Base-by-base conservation (phyloP, 2,888 invertebrate species). In the Pardosa pseudoannulata region DNA sequence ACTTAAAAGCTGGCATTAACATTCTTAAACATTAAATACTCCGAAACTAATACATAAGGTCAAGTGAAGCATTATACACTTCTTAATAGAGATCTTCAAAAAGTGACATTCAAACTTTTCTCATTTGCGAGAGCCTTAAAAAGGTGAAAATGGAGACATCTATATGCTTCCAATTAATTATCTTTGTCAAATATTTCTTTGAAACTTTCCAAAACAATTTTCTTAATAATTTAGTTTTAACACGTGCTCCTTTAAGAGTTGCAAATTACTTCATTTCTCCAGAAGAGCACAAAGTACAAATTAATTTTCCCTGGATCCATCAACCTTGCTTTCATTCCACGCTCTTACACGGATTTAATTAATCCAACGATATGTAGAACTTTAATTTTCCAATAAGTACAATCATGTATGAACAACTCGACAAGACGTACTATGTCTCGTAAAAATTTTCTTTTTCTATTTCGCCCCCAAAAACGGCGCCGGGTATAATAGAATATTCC, bases 341-440 rank as follows among this genome's bases (percentile, higher is more conserved):
- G 36, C 73, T 56, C 70, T 82, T 68, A 82, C 82, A 82, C 41
- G 75, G 71, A 75, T 82, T 82, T 82, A 82, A 82, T 82, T 82
- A 82, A 82, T 82, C 82, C 75, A 27, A 75, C 75, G 75, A 64
- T 39, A 56, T 82, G 82, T 82, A 75, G 46, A 73, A 82, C 82
- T 75, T 82, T 82, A 82, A 82, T 82, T 75, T 75, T 75, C 82
- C 82, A 71, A 82, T 82, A 82, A 39, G 71, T 68, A 82, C 82
- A 82, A 71, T 62, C 82, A 27, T 82, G 82, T 82, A 75, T 31
- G 64, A 62, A 82, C 82, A 82, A 82, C 82, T 46, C 36, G 23
- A 79, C 74, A 64, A 29, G 73, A 74, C 81, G 74, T 74, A 50
- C 68, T 74, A 67, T 73, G 62, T 75, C 75, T 75, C 32, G 50